Evolutionary conservation across 2,888 invertebrate genomes (phyloP).

Genomic region (Leucophora obtusa): DNA sequence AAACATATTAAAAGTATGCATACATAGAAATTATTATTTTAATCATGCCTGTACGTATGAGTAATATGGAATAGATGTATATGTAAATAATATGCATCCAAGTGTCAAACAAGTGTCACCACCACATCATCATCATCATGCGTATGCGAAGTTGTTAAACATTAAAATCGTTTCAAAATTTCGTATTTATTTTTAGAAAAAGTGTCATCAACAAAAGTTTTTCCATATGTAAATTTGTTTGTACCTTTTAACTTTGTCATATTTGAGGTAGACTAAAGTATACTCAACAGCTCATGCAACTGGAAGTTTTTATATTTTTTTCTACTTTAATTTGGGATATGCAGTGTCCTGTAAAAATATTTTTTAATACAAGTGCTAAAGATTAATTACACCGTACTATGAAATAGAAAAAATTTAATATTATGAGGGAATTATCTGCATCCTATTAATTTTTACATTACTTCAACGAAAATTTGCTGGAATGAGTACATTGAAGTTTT

Average conservation of each 20-base stretch:
- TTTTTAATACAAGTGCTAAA: neutral
- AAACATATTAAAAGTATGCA: neutral
- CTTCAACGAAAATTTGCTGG: no score
- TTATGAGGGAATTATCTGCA: no score
- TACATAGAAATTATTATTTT: conserved; percentile 18
- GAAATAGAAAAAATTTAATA: no score
- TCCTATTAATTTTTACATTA: no score
- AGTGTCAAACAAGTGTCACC: conserved; percentile 55
- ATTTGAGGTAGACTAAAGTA: neutral
- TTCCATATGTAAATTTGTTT: conserved; percentile 21
- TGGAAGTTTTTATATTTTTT: conserved; percentile 2
- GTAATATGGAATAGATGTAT: neutral
- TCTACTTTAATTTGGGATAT: neutral
- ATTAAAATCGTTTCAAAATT: conserved; percentile 31
- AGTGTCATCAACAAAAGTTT: conserved; percentile 29
- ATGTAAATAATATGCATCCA: conserved; percentile 28
- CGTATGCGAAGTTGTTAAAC: conserved; percentile 14
- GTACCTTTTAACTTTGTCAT: conserved; percentile 14
- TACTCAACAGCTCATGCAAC: conserved; percentile 6
- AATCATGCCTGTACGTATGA: neutral
- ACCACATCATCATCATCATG: neutral
- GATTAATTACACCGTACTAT: no score
- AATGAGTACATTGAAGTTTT: no score
- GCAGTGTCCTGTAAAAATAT: conserved; percentile 21
- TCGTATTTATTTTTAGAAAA: conserved; percentile 8